These are phyloP conservation scores for Lepidochrysops patricia DNA, from an alignment of 2,888 invertebrate species.

Conservation along the genomic window DNA sequence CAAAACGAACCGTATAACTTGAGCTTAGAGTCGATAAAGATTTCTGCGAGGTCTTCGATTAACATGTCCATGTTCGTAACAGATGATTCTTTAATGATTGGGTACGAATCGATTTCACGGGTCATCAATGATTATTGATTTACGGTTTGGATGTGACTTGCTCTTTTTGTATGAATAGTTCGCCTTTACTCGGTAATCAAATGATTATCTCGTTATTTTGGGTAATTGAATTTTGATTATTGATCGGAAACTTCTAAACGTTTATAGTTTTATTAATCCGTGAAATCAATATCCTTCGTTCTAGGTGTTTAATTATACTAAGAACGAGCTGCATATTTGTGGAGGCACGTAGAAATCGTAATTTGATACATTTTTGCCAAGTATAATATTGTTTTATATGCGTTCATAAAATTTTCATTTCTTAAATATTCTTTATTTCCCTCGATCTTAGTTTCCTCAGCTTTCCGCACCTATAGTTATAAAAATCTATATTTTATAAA, in stretches of 20 bases:
- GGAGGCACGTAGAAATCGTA: background rate
- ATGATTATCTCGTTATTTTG: constrained; percentile 45
- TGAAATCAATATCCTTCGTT: background rate
- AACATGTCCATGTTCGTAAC: constrained; percentile 67
- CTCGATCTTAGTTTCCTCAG: too few relatives aligned
- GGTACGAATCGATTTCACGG: constrained; percentile 62
- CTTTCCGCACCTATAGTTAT: too few relatives aligned
- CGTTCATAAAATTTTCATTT: background rate
- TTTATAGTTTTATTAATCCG: constrained; percentile 6
- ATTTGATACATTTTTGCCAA: background rate
- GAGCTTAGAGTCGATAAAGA: constrained; percentile 33
- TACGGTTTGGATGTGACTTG: constrained; percentile 61
- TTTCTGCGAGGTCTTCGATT: constrained; percentile 34
- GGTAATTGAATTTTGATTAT: constrained; percentile 19
- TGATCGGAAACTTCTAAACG: constrained; percentile 16
- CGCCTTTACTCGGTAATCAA: constrained; percentile 31
- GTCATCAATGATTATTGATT: constrained; percentile 64
- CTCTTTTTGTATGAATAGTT: constrained; percentile 39
- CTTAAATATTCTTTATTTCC: too few relatives aligned
- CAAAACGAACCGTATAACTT: constrained; percentile 31
- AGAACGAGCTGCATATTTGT: background rate
- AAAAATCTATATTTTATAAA: too few relatives aligned
- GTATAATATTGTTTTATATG: background rate
- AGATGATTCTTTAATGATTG: constrained; percentile 67
- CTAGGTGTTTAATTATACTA: background rate